Conservation (phyloP, 2,888 invertebrate genomes). For the Drosophila aldrichi region DNA sequence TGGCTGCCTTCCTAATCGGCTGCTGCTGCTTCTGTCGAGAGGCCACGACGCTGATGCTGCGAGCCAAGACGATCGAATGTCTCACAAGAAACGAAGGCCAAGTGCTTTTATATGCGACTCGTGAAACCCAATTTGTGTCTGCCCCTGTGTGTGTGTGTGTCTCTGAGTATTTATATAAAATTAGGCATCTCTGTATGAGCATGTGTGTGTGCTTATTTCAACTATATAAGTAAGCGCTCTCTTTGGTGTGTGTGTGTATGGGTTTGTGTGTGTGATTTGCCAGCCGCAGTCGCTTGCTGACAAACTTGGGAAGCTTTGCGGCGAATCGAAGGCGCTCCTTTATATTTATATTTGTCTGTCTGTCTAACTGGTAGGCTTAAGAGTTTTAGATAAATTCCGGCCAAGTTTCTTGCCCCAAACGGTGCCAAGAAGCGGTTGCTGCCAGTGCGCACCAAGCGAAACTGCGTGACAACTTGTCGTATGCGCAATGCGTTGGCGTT, state of each 20-base stretch:
- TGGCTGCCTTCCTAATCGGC: conserved; percentile 46
- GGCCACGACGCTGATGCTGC: conserved; percentile 60
- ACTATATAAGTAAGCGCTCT: conserved; percentile 62
- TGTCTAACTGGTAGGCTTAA: conserved; percentile 32
- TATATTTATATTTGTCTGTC: conserved; percentile 14
- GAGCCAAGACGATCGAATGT: conserved; percentile 82
- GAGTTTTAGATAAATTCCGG: conserved; percentile 71
- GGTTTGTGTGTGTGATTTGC: conserved; percentile 19
- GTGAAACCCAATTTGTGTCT: conserved; percentile 46
- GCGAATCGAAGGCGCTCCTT: conserved; percentile 68
- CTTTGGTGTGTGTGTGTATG: conserved; percentile 18
- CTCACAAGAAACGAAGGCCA: conserved; percentile 83
- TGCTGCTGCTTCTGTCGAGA: conserved; percentile 45
- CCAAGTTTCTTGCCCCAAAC: conserved; percentile 70
- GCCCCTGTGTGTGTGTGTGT: conserved; percentile 34
- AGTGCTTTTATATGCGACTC: conserved; percentile 82
- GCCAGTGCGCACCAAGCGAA: conserved; percentile 70
- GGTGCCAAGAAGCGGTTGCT: conserved; percentile 56
- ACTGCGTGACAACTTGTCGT: conserved; percentile 65
- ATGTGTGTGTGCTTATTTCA: conserved; percentile 36
- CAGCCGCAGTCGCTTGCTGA: conserved; percentile 60
- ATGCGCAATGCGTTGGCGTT: conserved; percentile 65
- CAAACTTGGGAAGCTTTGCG: conserved; percentile 69
- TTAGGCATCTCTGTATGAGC: conserved; percentile 36
- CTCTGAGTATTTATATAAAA: conserved; percentile 45